These are phyloP conservation scores for Idris sp. DNA, from an alignment of 1,140 invertebrate genomes.

Conservation along the genomic window DNA sequence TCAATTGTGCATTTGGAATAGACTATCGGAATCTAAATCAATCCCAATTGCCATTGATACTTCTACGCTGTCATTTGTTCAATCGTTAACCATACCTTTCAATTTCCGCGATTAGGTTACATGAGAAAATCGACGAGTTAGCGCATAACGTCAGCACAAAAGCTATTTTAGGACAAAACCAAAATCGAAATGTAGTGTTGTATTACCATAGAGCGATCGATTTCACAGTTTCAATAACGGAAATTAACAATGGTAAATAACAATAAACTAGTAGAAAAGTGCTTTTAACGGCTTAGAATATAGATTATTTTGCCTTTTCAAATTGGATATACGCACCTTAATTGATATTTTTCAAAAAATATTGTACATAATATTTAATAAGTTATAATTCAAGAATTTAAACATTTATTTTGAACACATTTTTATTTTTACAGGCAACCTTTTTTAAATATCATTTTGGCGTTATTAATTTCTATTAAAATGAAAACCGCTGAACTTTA, in stretches of 20 bases:
- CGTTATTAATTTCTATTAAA: too few species aligned
- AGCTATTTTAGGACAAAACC: constrained; percentile 54
- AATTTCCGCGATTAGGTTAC: constrained; percentile 62
- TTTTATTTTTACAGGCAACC: too few species aligned
- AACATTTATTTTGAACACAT: too few species aligned
- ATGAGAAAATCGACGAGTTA: constrained; percentile 58
- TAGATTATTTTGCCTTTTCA: constrained; percentile 2
- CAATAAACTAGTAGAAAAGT: constrained; percentile 20
- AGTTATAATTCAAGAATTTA: too few species aligned
- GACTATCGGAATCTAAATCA: constrained; percentile 42
- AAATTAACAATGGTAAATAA: constrained; percentile 49
- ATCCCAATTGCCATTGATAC: constrained; percentile 48
- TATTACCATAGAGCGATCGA: constrained; percentile 50
- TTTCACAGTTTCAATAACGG: constrained; percentile 50
- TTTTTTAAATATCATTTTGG: too few species aligned
- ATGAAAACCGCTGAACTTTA: too few species aligned
- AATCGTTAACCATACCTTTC: constrained; percentile 56
- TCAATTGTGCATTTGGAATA: constrained; percentile 29
- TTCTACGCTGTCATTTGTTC: constrained; percentile 41
- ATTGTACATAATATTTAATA: too few species aligned
- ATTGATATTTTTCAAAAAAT: too few species aligned
- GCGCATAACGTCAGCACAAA: constrained; percentile 48
- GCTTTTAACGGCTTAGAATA: constrained; percentile 11
- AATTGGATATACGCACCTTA: too few species aligned
- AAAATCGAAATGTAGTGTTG: constrained; percentile 54